Evolutionary conservation across 2,888 invertebrate genomes (phyloP).

Genomic region (Rutpela maculata): DNA sequence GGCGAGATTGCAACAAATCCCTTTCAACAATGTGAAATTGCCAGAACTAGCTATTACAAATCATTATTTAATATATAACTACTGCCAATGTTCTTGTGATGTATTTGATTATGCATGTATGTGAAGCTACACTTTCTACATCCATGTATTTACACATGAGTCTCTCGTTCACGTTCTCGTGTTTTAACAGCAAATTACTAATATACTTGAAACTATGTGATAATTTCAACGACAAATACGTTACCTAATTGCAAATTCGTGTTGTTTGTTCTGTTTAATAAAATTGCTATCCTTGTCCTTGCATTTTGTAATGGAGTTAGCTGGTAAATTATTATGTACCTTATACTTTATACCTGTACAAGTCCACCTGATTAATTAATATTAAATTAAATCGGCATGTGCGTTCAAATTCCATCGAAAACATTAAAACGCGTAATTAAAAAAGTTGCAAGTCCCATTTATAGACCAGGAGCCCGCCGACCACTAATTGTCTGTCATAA

Average conservation of each 20-base stretch:
- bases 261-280: slow-evolving; percentile 12
- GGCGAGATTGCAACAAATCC: too few species aligned
- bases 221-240: slow-evolving; percentile 25
- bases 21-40: background rate
- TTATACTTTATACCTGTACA: background rate
- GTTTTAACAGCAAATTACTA: slow-evolving; percentile 9
- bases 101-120: slow-evolving; percentile 1
- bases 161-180: slow-evolving; percentile 7
- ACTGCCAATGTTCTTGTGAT: background rate
- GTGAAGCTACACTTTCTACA: slow-evolving; percentile 15
- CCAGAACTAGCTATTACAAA: background rate
- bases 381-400: background rate
- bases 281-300: slow-evolving; percentile 16
- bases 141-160: slow-evolving; percentile 1
- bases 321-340: slow-evolving; percentile 9
- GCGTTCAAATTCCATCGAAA: too few species aligned
- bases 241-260: slow-evolving; percentile 25
- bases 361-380: background rate
- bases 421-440: too few species aligned
- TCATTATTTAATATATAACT: background rate
- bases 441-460: too few species aligned
- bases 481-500: too few species aligned
- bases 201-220: slow-evolving; percentile 6
- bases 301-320: background rate
- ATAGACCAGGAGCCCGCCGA: too few species aligned